Percentiles rank a stretch among this genome's conserved stretches.
Conservation (phyloP, 2,888 invertebrate genomes). For the Drosophila nr. perissopoda region DNA sequence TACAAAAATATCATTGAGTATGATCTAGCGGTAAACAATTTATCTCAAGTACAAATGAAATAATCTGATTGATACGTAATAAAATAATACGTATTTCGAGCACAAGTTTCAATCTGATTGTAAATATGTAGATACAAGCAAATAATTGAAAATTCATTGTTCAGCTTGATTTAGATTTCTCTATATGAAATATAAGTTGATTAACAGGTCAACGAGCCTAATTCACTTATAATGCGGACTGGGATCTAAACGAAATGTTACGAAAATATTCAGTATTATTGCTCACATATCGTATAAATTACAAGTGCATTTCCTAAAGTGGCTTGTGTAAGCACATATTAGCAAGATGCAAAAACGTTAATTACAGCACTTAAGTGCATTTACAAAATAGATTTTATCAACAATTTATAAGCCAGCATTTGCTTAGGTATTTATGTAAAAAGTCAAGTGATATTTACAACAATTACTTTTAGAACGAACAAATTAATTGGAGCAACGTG, state of each 20-base stretch:
- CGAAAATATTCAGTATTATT: constrained; percentile 15
- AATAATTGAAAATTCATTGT: background rate
- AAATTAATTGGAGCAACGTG: constrained; percentile 7
- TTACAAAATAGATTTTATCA: background rate
- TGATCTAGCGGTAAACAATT: constrained; percentile 1
- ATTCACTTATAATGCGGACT: background rate
- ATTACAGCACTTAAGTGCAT: constrained; percentile 13
- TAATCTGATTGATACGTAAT: background rate
- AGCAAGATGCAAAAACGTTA: constrained; percentile 14
- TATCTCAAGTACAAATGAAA: constrained; percentile 1
- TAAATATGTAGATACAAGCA: background rate
- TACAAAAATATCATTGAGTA: constrained; percentile 3
- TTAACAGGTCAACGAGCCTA: constrained; percentile 29
- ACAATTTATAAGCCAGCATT: background rate
- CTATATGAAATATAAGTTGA: constrained; percentile 12
- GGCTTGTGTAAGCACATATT: constrained; percentile 10
- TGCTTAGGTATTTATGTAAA: constrained; percentile 1
- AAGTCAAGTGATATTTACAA: background rate
- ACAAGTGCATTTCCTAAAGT: constrained; percentile 2
- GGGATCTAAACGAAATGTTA: constrained; percentile 6
- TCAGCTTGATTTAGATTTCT: background rate
- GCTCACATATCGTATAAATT: background rate
- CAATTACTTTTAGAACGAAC: background rate
- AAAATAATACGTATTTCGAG: background rate
- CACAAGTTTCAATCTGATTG: background rate